A percentile compares a stretch with the other conserved stretches of the same genome.
These are phyloP conservation scores for Rhingia rostrata DNA, from an alignment of 2,888 invertebrate genomes.

Conservation along the genomic window DNA sequence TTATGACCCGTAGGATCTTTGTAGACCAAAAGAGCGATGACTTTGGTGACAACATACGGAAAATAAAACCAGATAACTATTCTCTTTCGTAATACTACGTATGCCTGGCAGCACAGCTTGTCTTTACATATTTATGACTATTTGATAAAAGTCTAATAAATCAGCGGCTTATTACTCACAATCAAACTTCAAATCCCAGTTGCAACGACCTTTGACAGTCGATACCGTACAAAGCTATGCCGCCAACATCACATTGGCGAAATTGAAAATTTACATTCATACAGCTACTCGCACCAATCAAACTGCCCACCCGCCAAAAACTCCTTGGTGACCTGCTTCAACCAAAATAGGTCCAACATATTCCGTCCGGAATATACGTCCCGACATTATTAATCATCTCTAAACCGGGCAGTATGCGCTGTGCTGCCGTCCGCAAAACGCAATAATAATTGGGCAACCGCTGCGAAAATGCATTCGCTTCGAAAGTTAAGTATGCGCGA, in stretches of 20 bases:
- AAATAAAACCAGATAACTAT: background rate
- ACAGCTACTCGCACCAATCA: constrained; percentile 20
- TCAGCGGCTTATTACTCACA: constrained; percentile 46
- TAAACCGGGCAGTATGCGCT: constrained; percentile 53
- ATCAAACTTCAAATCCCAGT: constrained; percentile 64
- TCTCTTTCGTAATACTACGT: too few relatives aligned
- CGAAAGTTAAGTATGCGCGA: constrained; percentile 50
- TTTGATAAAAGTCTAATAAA: constrained; percentile 53
- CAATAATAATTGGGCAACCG: constrained; percentile 72
- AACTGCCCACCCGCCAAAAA: constrained; percentile 11
- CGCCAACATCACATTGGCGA: constrained; percentile 34
- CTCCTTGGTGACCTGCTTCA: constrained; percentile 52
- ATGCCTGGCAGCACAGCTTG: too few relatives aligned
- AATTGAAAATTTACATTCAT: constrained; percentile 48
- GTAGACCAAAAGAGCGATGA: background rate
- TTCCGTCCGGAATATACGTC: constrained; percentile 15
- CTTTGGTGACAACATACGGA: background rate
- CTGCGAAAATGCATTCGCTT: constrained; percentile 66
- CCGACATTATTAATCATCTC: constrained; percentile 72
- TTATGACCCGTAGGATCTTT: background rate
- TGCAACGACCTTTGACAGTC: constrained; percentile 70
- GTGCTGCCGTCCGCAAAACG: constrained; percentile 59
- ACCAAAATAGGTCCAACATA: constrained; percentile 47
- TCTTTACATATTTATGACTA: background rate
- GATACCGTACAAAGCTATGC: constrained; percentile 57